Conservation (phyloP, 2,888 invertebrate species). For the Netelia fuscicornis region DNA sequence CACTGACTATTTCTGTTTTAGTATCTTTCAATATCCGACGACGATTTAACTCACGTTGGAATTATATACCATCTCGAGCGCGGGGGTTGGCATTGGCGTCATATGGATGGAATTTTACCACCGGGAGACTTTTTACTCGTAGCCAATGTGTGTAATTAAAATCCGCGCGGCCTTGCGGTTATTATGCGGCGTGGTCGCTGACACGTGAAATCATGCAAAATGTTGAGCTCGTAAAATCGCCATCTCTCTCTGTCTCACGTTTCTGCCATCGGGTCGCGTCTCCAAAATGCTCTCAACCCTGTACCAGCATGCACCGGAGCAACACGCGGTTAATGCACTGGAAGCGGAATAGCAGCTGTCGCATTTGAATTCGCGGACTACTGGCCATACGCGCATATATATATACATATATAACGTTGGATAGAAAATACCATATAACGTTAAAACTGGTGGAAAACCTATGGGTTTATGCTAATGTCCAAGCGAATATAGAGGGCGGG, state of each 20-base stretch:
- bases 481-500: slow-evolving; percentile 32
- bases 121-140: slow-evolving; percentile 15
- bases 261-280: slow-evolving; percentile 72
- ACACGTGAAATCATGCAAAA: slow-evolving; percentile 81
- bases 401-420: not conserved
- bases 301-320: slow-evolving; percentile 5
- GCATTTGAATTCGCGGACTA: slow-evolving; percentile 74
- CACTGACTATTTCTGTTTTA: not conserved
- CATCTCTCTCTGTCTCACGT: slow-evolving; percentile 18
- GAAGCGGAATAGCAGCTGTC: slow-evolving; percentile 81
- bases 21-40: not conserved
- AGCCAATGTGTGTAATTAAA: slow-evolving; percentile 76
- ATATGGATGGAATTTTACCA: slow-evolving; percentile 19
- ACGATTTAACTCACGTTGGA: not conserved
- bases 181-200: slow-evolving; percentile 77
- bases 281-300: slow-evolving; percentile 30
- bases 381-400: slow-evolving; percentile 59
- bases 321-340: slow-evolving; percentile 78
- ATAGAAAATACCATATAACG: slow-evolving; percentile 70
- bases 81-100: not conserved
- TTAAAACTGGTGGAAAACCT: slow-evolving; percentile 71
- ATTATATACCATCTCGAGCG: not conserved
- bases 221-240: slow-evolving; percentile 76
- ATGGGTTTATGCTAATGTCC: slow-evolving; percentile 68
- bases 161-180: slow-evolving; percentile 76